Base-by-base conservation (phyloP, 1,140 invertebrate species). In the Acromyrmex heyeri region DNA sequence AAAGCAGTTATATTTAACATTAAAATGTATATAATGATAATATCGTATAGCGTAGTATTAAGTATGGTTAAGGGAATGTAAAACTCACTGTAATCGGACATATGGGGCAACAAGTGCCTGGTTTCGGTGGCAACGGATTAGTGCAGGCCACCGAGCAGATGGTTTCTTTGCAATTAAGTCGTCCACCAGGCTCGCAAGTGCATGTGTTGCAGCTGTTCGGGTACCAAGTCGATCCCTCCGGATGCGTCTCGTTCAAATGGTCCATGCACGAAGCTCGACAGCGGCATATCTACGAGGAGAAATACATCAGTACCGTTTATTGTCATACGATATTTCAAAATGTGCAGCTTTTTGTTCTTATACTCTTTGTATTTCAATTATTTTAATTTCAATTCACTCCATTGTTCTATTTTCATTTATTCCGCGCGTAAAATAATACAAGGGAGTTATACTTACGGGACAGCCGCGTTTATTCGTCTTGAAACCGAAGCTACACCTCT, bases 211-310 rank as follows among this genome's bases (percentile, higher is more conserved):
- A 95, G 65, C 90, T 89, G 83, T 95, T 93, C 38, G 87, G 90
- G 77, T 92, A 91, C 94, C 94, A 95, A 24, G 86, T 91, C n/a
- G 91, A 86, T 70, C 94, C 94, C 86, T 94, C 94, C 12, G 91
- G 88, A 87, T 93, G 91, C 18, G 92, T 94, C 18, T 89, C 75
- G 85, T 95, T 95, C 21, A 85, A 78, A 75, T 91, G 91, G 85
- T 95, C 94, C 62, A 92, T 86, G 87, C 94, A 95, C 30, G 85
- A 88, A 6, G 90, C 91, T 12, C 88, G 92, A 82, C 94, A 95
- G 21, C 93, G 93, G 81, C 94, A 95, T 75, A 90, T 92, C 94
- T 95, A 55, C 70, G 55, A 65, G 53, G 44, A n/a, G 62, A 64
- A 62, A 57, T 67, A 34, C 14, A 14, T 67, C n/a, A 44, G 34